phyloP scores from a whole-genome alignment of 2,113 vertebrate genomes.

The Sturnira hondurensis region DNA sequence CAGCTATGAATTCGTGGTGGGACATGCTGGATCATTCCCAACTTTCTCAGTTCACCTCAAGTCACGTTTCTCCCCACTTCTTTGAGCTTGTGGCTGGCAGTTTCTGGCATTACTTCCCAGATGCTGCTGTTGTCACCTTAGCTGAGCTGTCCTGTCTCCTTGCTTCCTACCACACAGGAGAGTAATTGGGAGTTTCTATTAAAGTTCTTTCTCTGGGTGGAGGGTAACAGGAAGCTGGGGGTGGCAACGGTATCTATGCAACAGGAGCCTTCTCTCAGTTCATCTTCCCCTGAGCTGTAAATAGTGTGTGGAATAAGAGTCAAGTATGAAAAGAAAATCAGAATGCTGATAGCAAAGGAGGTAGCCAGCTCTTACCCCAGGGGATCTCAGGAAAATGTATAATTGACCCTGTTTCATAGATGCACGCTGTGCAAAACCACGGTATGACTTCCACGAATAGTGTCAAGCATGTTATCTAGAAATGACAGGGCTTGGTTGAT shows the following conservation, averaged over 20 bases:
- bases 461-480: slow-evolving; percentile 44
- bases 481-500: slow-evolving; percentile 24
- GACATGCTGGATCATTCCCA: background rate
- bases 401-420: slow-evolving; percentile 51
- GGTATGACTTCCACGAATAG: background rate
- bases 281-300: background rate
- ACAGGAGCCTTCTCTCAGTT: background rate
- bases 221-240: background rate
- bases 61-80: background rate
- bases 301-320: background rate
- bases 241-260: background rate
- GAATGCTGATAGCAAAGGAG: background rate
- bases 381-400: slow-evolving; percentile 42
- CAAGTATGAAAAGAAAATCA: slow-evolving; percentile 1
- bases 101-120: background rate
- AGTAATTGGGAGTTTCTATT: background rate
- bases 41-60: background rate
- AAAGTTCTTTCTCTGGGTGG: background rate
- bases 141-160: background rate
- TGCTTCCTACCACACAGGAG: background rate
- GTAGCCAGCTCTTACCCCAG: background rate
- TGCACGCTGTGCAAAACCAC: slow-evolving; percentile 36
- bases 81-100: background rate
- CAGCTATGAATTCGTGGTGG: background rate
- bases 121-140: background rate